Percentiles rank a stretch among this genome's conserved stretches.
phyloP scores from a whole-genome alignment of 2,797 vertebrate species.

The Peromyscus eremicus region DNA sequence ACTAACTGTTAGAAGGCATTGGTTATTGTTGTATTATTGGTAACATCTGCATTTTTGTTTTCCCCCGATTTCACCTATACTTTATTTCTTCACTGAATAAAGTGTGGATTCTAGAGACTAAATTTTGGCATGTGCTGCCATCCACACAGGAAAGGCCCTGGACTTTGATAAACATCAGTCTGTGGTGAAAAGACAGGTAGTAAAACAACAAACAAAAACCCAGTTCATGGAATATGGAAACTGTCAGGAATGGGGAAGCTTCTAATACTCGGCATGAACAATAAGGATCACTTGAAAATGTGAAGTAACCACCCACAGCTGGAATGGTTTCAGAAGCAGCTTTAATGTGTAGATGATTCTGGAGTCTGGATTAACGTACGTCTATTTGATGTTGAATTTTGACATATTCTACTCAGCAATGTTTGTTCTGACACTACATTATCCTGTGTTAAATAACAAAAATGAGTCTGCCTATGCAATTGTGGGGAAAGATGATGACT shows the following conservation, averaged over 20 bases:
- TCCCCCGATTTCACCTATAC: background rate
- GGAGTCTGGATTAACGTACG: background rate
- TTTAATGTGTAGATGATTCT: conserved; percentile 42
- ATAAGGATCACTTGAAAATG: background rate
- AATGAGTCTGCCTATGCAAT: background rate
- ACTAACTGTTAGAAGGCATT: background rate
- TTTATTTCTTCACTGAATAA: background rate
- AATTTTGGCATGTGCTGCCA: background rate
- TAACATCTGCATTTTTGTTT: background rate
- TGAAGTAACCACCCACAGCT: background rate
- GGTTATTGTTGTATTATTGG: background rate
- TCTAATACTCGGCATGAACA: conserved; percentile 19
- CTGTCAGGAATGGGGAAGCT: conserved; percentile 26
- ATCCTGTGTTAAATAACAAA: background rate
- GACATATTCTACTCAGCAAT: background rate
- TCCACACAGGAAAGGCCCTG: conserved; percentile 16
- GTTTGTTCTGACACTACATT: background rate
- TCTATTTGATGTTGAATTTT: conserved; percentile 17
- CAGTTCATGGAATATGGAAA: conserved; percentile 44
- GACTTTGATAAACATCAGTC: background rate
- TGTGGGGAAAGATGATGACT: rapidly evolving
- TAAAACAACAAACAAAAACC: background rate
- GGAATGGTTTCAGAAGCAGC: background rate
- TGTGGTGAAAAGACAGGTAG: background rate
- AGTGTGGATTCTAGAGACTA: background rate